phyloP scores from a whole-genome alignment of 2,113 vertebrate species.

The Desmodus rotundus region DNA sequence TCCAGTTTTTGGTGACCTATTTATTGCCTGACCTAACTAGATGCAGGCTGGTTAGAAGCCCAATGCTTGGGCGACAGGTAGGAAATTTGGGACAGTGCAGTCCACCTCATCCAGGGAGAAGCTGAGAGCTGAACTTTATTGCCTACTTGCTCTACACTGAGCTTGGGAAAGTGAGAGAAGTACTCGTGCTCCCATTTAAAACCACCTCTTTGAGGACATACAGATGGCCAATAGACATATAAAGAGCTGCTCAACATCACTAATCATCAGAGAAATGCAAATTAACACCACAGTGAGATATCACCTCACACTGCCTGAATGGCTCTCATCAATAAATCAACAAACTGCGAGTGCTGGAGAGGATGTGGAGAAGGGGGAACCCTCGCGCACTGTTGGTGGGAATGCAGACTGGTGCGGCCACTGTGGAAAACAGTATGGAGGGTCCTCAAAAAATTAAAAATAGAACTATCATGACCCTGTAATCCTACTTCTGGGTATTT shows the following conservation, averaged over 20 bases:
- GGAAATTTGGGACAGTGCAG: background rate
- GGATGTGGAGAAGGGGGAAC: background rate
- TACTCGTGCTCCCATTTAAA: background rate
- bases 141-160: background rate
- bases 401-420: background rate
- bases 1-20: background rate
- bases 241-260: background rate
- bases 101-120: background rate
- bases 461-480: no score
- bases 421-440: background rate
- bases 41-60: background rate
- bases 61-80: background rate
- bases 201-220: background rate
- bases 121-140: background rate
- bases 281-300: background rate
- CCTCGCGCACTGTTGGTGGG: background rate
- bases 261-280: background rate
- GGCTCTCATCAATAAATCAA: background rate
- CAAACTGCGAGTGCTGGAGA: background rate
- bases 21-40: background rate
- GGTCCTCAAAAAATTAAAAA: no score
- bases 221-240: background rate
- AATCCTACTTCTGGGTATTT: no score
- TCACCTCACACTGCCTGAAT: background rate
- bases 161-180: background rate